A percentile compares a stretch with the other conserved stretches of the same genome.
phyloP scores from a whole-genome alignment of 2,888 invertebrate species.

The Crematogaster levior region DNA sequence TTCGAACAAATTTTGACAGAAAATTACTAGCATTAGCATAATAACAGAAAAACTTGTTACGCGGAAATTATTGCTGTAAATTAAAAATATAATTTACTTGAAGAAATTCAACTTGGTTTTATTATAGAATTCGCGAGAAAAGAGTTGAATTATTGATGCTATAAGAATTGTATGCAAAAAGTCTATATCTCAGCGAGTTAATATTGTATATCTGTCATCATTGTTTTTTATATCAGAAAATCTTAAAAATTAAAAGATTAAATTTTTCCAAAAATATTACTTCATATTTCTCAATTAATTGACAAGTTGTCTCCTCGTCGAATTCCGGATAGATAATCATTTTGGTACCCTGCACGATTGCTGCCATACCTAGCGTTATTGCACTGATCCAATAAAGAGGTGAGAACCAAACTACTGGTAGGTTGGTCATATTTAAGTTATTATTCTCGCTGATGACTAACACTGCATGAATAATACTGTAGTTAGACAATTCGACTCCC shows the following conservation, averaged over 20 bases:
- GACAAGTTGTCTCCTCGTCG: slow-evolving; percentile 72
- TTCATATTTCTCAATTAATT: slow-evolving; percentile 79
- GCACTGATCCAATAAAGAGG: slow-evolving; percentile 80
- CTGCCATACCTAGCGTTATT: slow-evolving; percentile 63
- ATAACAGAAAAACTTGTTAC: no score
- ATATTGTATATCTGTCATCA: background rate
- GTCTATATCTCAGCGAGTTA: no score
- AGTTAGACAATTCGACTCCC: slow-evolving; percentile 76
- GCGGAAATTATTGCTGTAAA: background rate
- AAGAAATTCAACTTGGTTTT: background rate
- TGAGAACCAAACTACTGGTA: slow-evolving; percentile 71
- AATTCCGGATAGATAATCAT: slow-evolving; percentile 73
- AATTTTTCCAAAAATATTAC: slow-evolving; percentile 60
- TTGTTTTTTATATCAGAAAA: background rate
- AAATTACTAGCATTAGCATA: background rate
- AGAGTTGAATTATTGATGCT: background rate
- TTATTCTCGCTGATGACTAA: slow-evolving; percentile 1
- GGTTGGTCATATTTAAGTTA: background rate
- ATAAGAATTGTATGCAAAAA: no score
- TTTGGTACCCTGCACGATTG: slow-evolving; percentile 49
- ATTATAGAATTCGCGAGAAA: background rate
- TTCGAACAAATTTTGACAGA: no score
- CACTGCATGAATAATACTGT: slow-evolving; percentile 63
- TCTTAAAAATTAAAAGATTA: background rate
- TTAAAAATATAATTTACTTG: background rate